Evolutionary conservation across 35 echinoderm and acorn worm genomes (phyloP).

Genomic region (Eucidaris tribuloides): DNA sequence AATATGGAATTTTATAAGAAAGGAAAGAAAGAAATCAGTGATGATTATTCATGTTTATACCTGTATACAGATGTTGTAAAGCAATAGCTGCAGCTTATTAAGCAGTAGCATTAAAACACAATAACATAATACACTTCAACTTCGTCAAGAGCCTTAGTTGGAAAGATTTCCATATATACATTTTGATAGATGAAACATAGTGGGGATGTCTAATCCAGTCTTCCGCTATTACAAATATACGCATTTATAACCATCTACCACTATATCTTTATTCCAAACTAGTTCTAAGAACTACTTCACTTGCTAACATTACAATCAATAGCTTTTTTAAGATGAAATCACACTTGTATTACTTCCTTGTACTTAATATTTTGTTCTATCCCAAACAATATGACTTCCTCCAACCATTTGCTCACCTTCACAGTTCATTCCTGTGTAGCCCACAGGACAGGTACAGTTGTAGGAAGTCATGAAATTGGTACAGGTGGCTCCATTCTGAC

Average conservation of each 20-base stretch:
- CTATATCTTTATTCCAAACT: not conserved
- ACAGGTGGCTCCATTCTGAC: constrained; percentile 34
- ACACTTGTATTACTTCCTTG: not conserved
- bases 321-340: not conserved
- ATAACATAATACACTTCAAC: too few relatives aligned
- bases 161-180: not conserved
- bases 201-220: too few relatives aligned
- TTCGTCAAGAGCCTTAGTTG: too few relatives aligned
- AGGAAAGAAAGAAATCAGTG: not conserved
- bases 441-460: constrained; percentile 20
- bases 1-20: not conserved
- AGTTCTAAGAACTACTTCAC: not conserved
- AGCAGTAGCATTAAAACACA: not conserved
- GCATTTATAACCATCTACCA: not conserved
- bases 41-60: not conserved
- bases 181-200: not conserved
- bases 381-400: not conserved
- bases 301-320: not conserved
- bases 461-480: constrained; percentile 39
- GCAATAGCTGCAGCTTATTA: not conserved
- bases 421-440: constrained; percentile 19
- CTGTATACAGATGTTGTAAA: not conserved
- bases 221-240: not conserved
- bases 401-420: not conserved
- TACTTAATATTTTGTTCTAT: not conserved